Conservation (phyloP, 2,888 invertebrate species). For the Diarsia dahlii region DNA sequence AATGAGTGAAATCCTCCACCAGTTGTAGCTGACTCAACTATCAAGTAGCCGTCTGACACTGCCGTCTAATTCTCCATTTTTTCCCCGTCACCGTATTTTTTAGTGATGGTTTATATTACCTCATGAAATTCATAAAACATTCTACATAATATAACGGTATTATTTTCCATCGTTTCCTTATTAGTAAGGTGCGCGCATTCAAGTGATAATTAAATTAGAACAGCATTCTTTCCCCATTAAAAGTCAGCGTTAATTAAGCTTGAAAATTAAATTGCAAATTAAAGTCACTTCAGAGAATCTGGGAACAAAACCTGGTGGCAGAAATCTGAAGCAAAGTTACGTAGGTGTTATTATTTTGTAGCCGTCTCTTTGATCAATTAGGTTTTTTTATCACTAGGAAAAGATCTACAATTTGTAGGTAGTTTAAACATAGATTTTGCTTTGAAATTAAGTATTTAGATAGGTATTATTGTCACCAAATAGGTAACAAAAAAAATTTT, state of each 20-base stretch:
- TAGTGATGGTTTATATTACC: too few relatives aligned
- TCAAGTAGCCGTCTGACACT: too few relatives aligned
- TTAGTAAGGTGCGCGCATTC: background rate
- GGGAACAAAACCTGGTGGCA: background rate
- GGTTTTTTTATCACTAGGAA: background rate
- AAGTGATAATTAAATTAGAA: constrained; percentile 31
- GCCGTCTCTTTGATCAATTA: background rate
- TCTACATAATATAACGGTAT: background rate
- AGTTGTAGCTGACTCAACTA: too few relatives aligned
- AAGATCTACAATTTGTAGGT: background rate
- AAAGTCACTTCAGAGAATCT: constrained; percentile 21
- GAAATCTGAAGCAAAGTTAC: background rate
- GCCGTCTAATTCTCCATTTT: too few relatives aligned
- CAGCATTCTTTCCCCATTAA: constrained; percentile 20
- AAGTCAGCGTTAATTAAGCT: constrained; percentile 36
- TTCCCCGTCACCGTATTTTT: too few relatives aligned
- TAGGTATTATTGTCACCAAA: background rate
- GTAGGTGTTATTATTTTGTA: background rate
- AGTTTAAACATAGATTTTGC: background rate
- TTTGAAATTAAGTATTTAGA: background rate
- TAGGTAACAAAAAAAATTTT: too few relatives aligned
- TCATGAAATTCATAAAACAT: too few relatives aligned
- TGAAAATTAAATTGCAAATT: constrained; percentile 39
- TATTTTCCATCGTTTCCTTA: background rate
- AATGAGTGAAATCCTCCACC: too few relatives aligned